Evolutionary conservation across 2,888 invertebrate species (phyloP).

Genomic region (Ochlodes sylvanus): DNA sequence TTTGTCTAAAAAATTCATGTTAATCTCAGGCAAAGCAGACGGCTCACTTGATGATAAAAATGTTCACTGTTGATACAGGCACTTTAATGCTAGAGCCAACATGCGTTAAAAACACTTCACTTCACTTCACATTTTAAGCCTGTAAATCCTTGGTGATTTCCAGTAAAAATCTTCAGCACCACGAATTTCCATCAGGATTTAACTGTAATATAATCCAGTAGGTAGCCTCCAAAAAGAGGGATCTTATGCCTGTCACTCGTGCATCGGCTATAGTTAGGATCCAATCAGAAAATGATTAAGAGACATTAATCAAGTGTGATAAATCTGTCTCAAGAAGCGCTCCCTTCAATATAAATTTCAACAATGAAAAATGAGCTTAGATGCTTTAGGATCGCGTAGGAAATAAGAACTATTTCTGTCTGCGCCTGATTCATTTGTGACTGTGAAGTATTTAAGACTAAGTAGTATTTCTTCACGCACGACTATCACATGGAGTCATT

Average conservation of each 20-base stretch:
- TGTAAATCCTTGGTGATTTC: too few species aligned
- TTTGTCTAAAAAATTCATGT: not conserved
- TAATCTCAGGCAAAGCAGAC: too few species aligned
- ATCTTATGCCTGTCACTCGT: too few species aligned
- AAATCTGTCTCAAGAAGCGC: constrained; percentile 6
- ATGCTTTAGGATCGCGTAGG: not conserved
- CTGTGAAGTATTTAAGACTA: constrained; percentile 12
- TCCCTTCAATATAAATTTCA: not conserved
- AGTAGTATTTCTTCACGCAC: constrained; percentile 21
- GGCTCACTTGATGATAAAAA: too few species aligned
- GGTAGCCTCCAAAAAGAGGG: too few species aligned
- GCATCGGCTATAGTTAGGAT: not conserved
- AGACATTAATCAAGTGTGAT: constrained; percentile 27
- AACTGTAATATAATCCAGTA: too few species aligned
- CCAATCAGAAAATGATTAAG: constrained; percentile 5
- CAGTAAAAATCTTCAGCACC: too few species aligned
- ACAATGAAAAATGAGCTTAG: constrained; percentile 16
- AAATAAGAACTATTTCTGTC: constrained; percentile 9
- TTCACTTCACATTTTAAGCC: too few species aligned
- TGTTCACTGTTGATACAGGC: too few species aligned
- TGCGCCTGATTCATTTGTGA: constrained; percentile 14
- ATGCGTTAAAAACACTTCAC: too few species aligned
- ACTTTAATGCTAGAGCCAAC: too few species aligned
- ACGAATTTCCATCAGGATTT: too few species aligned
- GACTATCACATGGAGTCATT: not conserved